phyloP scores from a whole-genome alignment of 2,113 vertebrate genomes.

The Scartelaos histophorus region DNA sequence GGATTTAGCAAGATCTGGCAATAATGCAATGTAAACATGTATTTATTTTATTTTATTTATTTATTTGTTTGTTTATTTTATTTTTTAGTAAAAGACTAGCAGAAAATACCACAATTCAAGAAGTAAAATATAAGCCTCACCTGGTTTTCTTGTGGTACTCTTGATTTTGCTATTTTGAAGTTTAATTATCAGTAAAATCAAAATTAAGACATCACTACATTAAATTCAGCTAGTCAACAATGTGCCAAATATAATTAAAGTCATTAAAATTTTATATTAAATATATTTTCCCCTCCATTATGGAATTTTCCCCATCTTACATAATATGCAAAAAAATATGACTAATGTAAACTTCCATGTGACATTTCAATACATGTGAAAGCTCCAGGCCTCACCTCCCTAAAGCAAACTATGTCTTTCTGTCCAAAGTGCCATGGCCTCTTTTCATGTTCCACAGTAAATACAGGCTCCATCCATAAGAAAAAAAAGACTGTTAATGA shows the following conservation, averaged over 20 bases:
- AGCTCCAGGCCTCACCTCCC: background rate
- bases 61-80: no score
- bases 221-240: no score
- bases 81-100: no score
- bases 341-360: background rate
- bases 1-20: background rate
- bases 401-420: background rate
- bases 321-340: background rate
- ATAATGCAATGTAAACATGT: background rate
- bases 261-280: no score
- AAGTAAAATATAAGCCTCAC: no score
- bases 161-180: no score
- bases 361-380: background rate
- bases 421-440: background rate
- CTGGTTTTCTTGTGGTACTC: no score
- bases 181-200: no score
- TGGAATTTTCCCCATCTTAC: slow-evolving; percentile 1
- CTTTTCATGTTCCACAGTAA: background rate
- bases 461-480: background rate
- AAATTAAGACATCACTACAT: no score
- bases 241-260: no score
- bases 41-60: no score
- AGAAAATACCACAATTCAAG: no score
- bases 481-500: background rate
- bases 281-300: background rate